These are phyloP conservation scores for Characodon lateralis DNA, from an alignment of 2,797 vertebrate genomes.

Conservation along the genomic window DNA sequence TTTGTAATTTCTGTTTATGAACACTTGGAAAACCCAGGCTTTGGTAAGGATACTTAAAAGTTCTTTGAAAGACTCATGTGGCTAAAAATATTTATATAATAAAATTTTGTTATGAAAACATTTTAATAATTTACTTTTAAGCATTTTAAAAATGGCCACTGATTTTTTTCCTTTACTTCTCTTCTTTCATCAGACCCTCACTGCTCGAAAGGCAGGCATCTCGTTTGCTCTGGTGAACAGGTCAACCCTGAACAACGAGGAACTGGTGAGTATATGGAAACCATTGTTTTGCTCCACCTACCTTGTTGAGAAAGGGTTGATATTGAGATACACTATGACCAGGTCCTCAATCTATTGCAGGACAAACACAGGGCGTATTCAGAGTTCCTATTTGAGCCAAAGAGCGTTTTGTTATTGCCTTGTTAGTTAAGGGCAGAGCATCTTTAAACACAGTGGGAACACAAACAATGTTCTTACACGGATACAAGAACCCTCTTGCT, in stretches of 20 bases:
- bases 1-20: constrained; percentile 68
- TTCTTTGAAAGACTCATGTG: neutral
- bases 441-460: neutral
- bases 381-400: neutral
- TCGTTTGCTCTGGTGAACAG: constrained; percentile 94
- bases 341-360: neutral
- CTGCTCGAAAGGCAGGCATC: constrained; percentile 97
- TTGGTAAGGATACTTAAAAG: constrained; percentile 77
- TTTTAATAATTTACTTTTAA: neutral
- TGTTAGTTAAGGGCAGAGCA: neutral
- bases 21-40: constrained; percentile 85
- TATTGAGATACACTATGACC: neutral
- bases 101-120: neutral
- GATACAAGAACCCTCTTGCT: neutral
- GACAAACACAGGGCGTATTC: neutral
- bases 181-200: constrained; percentile 84
- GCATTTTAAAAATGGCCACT: neutral
- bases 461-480: neutral
- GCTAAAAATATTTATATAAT: neutral
- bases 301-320: neutral
- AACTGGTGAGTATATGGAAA: constrained; percentile 87
- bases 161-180: constrained; percentile 18
- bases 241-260: constrained; percentile 93
- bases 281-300: constrained; percentile 23
- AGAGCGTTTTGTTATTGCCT: neutral